These are phyloP conservation scores for Drosophila trichaetosa DNA, from an alignment of 2,888 invertebrate species.

Conservation along the genomic window DNA sequence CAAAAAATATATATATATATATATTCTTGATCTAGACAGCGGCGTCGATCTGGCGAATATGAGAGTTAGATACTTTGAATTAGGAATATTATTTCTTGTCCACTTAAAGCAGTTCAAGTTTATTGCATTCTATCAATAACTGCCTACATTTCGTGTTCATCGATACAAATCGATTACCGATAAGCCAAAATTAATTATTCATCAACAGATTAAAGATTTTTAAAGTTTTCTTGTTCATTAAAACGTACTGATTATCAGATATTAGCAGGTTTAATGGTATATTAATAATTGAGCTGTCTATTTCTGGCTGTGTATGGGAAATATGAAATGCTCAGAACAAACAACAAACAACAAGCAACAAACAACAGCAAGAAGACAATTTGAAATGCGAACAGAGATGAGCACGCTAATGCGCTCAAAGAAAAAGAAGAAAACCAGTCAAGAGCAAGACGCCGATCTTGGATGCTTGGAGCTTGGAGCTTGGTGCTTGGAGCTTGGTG, in stretches of 20 bases:
- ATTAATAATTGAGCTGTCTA: too few relatives aligned
- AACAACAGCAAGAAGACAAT: conserved; percentile 19
- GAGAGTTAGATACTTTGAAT: fast-evolving
- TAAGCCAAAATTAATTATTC: neutral
- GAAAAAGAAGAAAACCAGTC: conserved; percentile 8
- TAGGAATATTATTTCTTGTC: neutral
- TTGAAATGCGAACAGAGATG: conserved; percentile 52
- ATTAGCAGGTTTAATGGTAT: fast-evolving
- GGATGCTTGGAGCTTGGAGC: neutral
- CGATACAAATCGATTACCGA: neutral
- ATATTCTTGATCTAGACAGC: neutral
- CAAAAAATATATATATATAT: neutral
- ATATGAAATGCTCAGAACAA: conserved; percentile 61
- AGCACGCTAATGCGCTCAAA: conserved; percentile 67
- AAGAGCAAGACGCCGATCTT: conserved; percentile 2
- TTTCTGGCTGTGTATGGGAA: conserved; percentile 5
- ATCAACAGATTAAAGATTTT: neutral
- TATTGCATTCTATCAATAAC: neutral
- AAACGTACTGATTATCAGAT: too few relatives aligned
- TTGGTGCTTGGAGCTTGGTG: neutral
- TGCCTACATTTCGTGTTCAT: fast-evolving
- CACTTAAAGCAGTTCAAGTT: neutral
- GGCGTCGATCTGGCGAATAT: neutral
- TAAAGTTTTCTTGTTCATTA: too few relatives aligned
- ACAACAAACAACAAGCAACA: conserved; percentile 9